A percentile compares a stretch with the other conserved stretches of the same genome.
Evolutionary conservation across 2,888 invertebrate genomes (phyloP).

Genomic region (Lepetodrilus schrolli): DNA sequence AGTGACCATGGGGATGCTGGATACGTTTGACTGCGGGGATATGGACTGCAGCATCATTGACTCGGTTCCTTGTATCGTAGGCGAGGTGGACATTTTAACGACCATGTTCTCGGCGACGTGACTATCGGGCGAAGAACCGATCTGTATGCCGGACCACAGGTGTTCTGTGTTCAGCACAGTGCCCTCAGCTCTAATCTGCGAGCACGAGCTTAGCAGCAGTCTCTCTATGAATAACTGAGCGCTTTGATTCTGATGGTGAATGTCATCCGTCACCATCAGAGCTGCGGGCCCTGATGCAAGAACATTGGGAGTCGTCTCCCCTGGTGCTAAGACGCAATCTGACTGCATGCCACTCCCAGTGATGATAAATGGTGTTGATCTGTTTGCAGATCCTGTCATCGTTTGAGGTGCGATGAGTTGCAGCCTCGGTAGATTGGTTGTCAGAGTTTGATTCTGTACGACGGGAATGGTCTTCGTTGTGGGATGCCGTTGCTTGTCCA

Average conservation of each 20-base stretch:
- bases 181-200: neutral
- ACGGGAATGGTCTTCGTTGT: too few relatives aligned
- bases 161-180: neutral
- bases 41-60: neutral
- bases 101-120: neutral
- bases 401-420: too few relatives aligned
- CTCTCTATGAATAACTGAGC: neutral
- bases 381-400: too few relatives aligned
- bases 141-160: neutral
- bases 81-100: neutral
- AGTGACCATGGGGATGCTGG: neutral
- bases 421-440: too few relatives aligned
- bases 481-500: too few relatives aligned
- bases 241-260: neutral
- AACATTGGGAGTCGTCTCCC: too few relatives aligned
- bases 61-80: neutral
- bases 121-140: neutral
- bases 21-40: too few relatives aligned
- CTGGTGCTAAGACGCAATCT: too few relatives aligned
- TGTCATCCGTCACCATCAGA: neutral
- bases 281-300: neutral
- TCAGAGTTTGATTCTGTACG: too few relatives aligned
- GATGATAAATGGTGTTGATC: too few relatives aligned
- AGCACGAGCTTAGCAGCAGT: neutral
- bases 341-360: too few relatives aligned